Evolutionary conservation across 2,888 invertebrate genomes (phyloP), one percentile per base, ranked within the genome.

Genomic region (Volucella inflata): DNA sequence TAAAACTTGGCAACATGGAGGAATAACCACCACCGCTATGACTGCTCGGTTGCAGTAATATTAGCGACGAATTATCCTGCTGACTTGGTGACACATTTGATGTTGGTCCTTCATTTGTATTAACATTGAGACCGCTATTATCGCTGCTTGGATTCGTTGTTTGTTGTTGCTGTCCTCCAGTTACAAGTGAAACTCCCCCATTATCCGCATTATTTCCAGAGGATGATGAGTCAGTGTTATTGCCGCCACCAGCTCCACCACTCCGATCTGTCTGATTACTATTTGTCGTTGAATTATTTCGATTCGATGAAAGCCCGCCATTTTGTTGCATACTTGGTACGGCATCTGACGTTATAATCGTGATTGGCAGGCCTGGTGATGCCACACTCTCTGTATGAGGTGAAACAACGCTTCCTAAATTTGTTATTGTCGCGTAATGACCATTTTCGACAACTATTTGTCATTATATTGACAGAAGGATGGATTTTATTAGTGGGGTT

Each of bases 1-100:
- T 95, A 91, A 95, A 95, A 93, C 95, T 95, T 87, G 95, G 95
- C 89, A 95, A 93, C 94, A 95, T 94, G 88, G 94, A 93, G 82
- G 94, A 93, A 89, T 95, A 94, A 88, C 92, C 91, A 65, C 91
- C 85, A 14, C 87, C 76, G 76, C 72, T 84, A 65, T 87, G 88
- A 59, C 82, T 87, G 89, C 92, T 93, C 55, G 95, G 94, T 90
- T 95, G 94, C 87, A 95, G 93, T 87, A 95, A 94, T 89, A 91
- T 91, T 64, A 92, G 82, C 68, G 92, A 90, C 65, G 89, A 89
- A 80, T 88, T 89, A 87, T 89, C 88, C 71, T 88, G 74, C 92
- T 90, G 89, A 65, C 68, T 92, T 46, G 87, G 87, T 21, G 87
- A 87, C 14, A 67, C 87, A 87, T 68, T 88, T 72, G 78, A 88